A percentile compares a stretch with the other conserved stretches of the same genome.
phyloP scores from a whole-genome alignment of 2,113 vertebrate genomes.

The Labeo rohita region DNA sequence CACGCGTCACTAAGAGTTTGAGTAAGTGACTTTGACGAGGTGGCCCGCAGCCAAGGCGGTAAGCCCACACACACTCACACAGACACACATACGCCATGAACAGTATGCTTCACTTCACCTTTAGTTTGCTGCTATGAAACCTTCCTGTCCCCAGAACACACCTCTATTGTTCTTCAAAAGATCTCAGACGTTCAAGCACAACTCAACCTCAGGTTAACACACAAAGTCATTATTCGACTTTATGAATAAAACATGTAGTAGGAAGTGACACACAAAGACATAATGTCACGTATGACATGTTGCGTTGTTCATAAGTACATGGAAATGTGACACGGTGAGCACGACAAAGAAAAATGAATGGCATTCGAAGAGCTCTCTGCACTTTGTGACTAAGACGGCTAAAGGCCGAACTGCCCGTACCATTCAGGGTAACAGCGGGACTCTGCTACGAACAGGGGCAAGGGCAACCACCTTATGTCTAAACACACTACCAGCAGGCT shows the following conservation, averaged over 20 bases:
- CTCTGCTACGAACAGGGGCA: slow-evolving; percentile 14
- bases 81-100: slow-evolving; percentile 60
- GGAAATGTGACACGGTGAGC: slow-evolving; percentile 1
- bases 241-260: slow-evolving; percentile 39
- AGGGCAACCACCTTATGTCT: slow-evolving; percentile 1
- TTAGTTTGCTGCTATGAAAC: slow-evolving; percentile 47
- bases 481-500: background rate
- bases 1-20: slow-evolving; percentile 68
- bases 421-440: slow-evolving; percentile 8
- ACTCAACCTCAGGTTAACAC: background rate
- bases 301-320: background rate
- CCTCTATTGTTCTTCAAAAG: slow-evolving; percentile 33
- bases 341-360: background rate
- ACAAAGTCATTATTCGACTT: background rate
- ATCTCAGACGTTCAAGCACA: background rate
- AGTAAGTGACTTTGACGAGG: slow-evolving; percentile 73
- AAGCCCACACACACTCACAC: slow-evolving; percentile 61
- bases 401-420: background rate
- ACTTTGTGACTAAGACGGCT: slow-evolving; percentile 1
- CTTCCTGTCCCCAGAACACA: slow-evolving; percentile 18
- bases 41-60: slow-evolving; percentile 65
- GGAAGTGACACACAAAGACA: slow-evolving; percentile 23
- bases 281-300: slow-evolving; percentile 23
- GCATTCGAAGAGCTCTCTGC: slow-evolving; percentile 1
- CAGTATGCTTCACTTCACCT: slow-evolving; percentile 57